These are phyloP conservation scores for Hirtodrosophila cameraria DNA, from an alignment of 2,888 invertebrate genomes.

Conservation along the genomic window DNA sequence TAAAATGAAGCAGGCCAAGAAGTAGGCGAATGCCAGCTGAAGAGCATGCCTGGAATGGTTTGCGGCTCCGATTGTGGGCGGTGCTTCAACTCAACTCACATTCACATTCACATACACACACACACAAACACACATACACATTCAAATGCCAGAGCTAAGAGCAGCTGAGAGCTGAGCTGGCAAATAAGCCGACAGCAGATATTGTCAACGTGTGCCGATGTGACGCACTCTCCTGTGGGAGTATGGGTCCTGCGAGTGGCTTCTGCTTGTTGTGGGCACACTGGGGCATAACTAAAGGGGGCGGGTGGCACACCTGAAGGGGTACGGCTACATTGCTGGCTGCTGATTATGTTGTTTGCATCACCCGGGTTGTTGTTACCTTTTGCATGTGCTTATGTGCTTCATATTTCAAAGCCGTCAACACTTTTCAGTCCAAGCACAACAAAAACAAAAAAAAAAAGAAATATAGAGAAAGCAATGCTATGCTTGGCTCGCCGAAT, in stretches of 20 bases:
- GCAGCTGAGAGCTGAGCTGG: slow-evolving; percentile 56
- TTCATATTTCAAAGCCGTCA: slow-evolving; percentile 79
- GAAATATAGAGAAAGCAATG: too few species aligned
- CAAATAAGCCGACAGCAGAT: slow-evolving; percentile 76
- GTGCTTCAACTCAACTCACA: slow-evolving; percentile 35
- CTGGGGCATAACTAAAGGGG: too few species aligned
- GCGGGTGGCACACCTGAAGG: too few species aligned
- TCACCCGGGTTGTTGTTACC: slow-evolving; percentile 57
- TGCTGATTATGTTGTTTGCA: slow-evolving; percentile 58
- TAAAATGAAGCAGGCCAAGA: slow-evolving; percentile 71
- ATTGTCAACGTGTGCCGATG: slow-evolving; percentile 62
- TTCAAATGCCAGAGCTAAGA: slow-evolving; percentile 1
- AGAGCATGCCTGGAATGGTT: slow-evolving; percentile 17
- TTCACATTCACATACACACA: too few species aligned
- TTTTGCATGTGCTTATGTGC: slow-evolving; percentile 66
- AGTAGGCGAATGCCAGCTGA: slow-evolving; percentile 32
- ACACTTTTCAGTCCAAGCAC: slow-evolving; percentile 60
- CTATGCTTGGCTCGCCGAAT: too few species aligned
- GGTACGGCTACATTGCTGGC: not conserved
- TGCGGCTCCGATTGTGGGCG: slow-evolving; percentile 16
- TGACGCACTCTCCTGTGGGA: slow-evolving; percentile 42
- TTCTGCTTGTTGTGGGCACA: not conserved
- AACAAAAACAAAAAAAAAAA: slow-evolving; percentile 23
- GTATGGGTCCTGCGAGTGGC: not conserved
- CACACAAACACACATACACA: too few species aligned